Conservation (phyloP, 2,888 invertebrate species). For the Galerucella pusilla region DNA sequence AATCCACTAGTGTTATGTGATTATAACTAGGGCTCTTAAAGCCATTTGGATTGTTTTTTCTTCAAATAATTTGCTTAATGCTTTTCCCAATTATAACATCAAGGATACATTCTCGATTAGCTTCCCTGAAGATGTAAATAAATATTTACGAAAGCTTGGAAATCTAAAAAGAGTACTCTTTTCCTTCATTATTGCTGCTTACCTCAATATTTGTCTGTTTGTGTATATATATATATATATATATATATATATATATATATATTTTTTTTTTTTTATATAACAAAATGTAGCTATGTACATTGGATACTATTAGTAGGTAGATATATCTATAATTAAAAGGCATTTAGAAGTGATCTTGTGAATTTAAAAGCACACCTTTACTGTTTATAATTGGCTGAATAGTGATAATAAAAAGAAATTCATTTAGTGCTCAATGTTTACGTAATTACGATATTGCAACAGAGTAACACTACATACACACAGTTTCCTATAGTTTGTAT, state of each 20-base stretch:
- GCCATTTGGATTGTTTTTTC: too few relatives aligned
- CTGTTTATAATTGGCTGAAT: not conserved
- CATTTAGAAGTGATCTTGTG: not conserved
- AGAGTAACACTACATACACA: slow-evolving; percentile 37
- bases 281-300: not conserved
- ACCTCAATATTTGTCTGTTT: too few relatives aligned
- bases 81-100: too few relatives aligned
- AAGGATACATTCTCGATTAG: too few relatives aligned
- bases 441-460: slow-evolving; percentile 30
- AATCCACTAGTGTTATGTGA: too few relatives aligned
- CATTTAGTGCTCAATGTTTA: slow-evolving; percentile 1
- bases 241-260: not conserved
- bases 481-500: slow-evolving; percentile 52
- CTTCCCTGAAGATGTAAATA: too few relatives aligned
- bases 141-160: too few relatives aligned
- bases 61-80: too few relatives aligned
- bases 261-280: not conserved
- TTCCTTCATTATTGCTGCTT: too few relatives aligned
- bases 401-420: not conserved
- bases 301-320: slow-evolving; percentile 8
- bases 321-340: slow-evolving; percentile 15
- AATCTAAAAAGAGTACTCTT: too few relatives aligned
- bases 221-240: too few relatives aligned
- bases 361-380: slow-evolving; percentile 12
- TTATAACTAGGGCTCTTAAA: too few relatives aligned